Base-by-base conservation (phyloP, 1,140 invertebrate species). In the Solenopsis fugax region DNA sequence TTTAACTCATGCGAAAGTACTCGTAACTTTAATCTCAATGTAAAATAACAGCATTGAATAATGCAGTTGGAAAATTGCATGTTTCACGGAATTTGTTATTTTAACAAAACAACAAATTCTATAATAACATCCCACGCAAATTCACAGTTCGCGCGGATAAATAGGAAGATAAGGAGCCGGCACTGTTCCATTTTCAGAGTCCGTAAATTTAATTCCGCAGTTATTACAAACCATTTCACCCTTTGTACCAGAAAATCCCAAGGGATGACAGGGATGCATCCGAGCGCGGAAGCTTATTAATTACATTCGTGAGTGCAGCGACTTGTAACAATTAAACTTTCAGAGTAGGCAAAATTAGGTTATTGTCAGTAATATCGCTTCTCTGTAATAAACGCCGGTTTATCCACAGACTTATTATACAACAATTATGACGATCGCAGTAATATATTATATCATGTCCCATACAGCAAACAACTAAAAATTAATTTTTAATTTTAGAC, bases 301-400 rank as follows among this genome's bases (percentile, higher is more conserved):
- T 84, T 84, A 60, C 54, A 60, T 37, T 7, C 41, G 54, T 41
- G n/a, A 60, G 41, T 84, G 24, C 41, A 48, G 69, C 41, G 41
- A 60, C 34, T 84, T 84, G 80, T 16, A 84, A 84, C 37, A 84
- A 60, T 84, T 84, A 84, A 84, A 73, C 18, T 72, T 73, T 60
- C 18, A 45, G 45, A 82, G 21, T 58, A 45, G 6, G 18, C 24
- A 73, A 73, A 71, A 73, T 48, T 45, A 37, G 21, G 10, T 48
- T 82, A 60, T 73, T 48, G 18, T 3, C 9, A 41, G 4, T 37
- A 37, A 58, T 72, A 58, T 50, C 6, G 41, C 29, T 37, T 67
- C 62, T 54, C n/a, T 18, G 48, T 21, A 60, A 84, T 80, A 65
- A 58, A 56, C n/a, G 21, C 24, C 45, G 34, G 4, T 73, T 84